These are phyloP conservation scores for Sternotherus odoratus DNA, from an alignment of 2,797 vertebrate genomes.

Conservation along the genomic window DNA sequence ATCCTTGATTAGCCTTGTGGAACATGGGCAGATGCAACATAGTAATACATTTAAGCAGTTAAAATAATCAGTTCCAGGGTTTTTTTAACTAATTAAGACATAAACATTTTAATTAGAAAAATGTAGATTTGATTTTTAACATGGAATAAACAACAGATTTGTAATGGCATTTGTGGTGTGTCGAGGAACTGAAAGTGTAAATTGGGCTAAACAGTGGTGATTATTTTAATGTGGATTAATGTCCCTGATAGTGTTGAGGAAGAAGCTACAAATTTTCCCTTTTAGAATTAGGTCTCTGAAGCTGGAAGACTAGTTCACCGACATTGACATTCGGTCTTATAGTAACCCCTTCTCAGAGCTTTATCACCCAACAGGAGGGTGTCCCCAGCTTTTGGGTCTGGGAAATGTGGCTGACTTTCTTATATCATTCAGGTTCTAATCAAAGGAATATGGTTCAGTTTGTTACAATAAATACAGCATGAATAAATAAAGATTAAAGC, in stretches of 20 bases:
- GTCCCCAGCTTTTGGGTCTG: neutral
- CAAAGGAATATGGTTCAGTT: neutral
- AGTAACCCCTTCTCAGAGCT: neutral
- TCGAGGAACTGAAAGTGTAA: neutral
- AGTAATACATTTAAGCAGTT: slow-evolving; percentile 5
- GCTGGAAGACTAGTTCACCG: neutral
- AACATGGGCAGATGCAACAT: neutral
- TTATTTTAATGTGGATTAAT: neutral
- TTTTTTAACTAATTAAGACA: neutral
- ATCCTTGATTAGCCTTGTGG: neutral
- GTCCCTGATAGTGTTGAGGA: neutral
- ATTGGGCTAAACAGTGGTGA: neutral
- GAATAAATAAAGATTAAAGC: neutral
- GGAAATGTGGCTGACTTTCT: neutral
- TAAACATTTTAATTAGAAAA: slow-evolving; percentile 7
- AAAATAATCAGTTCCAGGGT: slow-evolving; percentile 21
- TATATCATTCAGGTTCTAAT: neutral
- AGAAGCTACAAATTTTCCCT: neutral
- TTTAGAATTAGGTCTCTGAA: neutral
- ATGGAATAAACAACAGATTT: neutral
- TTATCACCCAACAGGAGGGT: neutral
- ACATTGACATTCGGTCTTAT: neutral
- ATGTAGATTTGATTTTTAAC: neutral
- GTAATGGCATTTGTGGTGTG: neutral
- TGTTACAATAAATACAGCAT: neutral